phyloP scores from a whole-genome alignment of 2,797 vertebrate genomes.

The Vireo griseus region DNA sequence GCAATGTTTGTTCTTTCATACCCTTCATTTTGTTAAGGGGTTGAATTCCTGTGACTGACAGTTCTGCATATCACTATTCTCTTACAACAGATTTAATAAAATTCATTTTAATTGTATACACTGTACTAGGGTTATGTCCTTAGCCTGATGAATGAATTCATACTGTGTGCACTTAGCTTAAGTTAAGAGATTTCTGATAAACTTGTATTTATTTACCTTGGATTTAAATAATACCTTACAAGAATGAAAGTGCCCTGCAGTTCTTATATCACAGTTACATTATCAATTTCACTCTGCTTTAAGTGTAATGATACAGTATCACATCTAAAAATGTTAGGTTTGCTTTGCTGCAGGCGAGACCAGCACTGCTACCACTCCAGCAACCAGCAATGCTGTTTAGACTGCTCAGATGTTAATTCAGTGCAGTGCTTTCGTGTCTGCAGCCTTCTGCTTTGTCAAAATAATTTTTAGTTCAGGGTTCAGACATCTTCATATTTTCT shows the following conservation, averaged over 20 bases:
- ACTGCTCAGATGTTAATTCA: neutral
- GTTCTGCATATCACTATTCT: neutral
- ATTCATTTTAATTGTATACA: neutral
- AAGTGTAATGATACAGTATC: neutral
- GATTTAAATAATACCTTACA: neutral
- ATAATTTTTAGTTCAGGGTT: neutral
- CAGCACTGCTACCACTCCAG: neutral
- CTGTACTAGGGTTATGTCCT: neutral
- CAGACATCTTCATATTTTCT: neutral
- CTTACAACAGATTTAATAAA: neutral
- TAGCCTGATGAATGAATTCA: neutral
- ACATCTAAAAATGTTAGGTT: neutral
- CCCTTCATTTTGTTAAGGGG: neutral
- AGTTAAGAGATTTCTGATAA: neutral
- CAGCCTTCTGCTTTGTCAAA: conserved; percentile 2
- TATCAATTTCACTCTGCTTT: neutral
- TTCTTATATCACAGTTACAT: neutral
- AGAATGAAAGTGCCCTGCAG: neutral
- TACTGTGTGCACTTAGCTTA: neutral
- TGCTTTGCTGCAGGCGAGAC: neutral
- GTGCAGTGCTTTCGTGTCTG: neutral
- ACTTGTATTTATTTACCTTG: neutral
- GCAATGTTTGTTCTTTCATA: neutral
- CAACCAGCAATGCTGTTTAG: neutral
- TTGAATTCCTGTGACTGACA: neutral